A percentile compares a stretch with the other conserved stretches of the same genome.
Conservation (phyloP, 2,888 invertebrate species). For the Schizotus pectinicornis region DNA sequence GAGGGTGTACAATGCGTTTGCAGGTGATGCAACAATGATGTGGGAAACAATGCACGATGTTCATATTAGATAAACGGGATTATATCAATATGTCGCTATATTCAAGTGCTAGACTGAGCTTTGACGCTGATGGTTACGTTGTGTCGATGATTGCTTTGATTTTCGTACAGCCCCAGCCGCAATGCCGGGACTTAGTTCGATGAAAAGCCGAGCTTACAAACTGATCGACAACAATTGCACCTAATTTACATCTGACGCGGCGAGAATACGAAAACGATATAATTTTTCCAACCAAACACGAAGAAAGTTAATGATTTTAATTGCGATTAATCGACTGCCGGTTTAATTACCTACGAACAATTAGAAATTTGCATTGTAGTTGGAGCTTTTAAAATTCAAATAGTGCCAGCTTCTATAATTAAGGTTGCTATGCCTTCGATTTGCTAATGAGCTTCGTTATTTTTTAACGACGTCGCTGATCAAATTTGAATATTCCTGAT, state of each 20-base stretch:
- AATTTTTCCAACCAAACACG: too few species aligned
- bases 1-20: constrained; percentile 24
- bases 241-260: too few species aligned
- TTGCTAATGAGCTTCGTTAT: constrained; percentile 6
- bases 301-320: too few species aligned
- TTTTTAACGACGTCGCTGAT: background rate
- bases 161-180: constrained; percentile 1
- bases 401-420: constrained; percentile 15
- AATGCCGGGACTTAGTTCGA: constrained; percentile 1
- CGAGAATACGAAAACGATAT: too few species aligned
- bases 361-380: constrained; percentile 4
- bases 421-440: background rate
- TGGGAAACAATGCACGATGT: constrained; percentile 47
- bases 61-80: constrained; percentile 51
- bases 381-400: constrained; percentile 7
- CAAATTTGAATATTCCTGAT: constrained; percentile 9
- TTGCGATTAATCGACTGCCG: background rate
- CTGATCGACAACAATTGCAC: background rate
- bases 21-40: constrained; percentile 32
- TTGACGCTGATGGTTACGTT: constrained; percentile 18
- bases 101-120: constrained; percentile 33
- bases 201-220: constrained; percentile 1
- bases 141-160: constrained; percentile 11
- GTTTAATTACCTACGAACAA: background rate
- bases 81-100: constrained; percentile 41